phyloP scores from a whole-genome alignment of 2,888 invertebrate genomes.

The Dendrolimus houi region DNA sequence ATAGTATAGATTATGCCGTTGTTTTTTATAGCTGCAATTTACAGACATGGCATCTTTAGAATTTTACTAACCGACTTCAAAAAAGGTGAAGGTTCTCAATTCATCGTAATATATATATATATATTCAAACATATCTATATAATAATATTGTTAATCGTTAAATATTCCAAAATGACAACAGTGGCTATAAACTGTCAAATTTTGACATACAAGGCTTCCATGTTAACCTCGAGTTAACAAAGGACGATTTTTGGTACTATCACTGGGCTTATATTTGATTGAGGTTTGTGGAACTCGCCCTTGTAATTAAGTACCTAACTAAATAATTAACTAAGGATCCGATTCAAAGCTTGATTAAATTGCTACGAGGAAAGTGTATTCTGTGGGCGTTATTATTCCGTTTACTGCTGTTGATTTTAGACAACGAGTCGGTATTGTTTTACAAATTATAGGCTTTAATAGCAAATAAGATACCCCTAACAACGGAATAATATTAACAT shows the following conservation, averaged over 20 bases:
- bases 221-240: not conserved
- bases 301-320: not conserved
- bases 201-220: not conserved
- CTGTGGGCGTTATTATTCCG: constrained; percentile 21
- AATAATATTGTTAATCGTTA: too few species aligned
- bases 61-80: too few species aligned
- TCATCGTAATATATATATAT: too few species aligned
- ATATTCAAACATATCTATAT: too few species aligned
- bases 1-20: too few species aligned
- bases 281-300: not conserved
- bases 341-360: constrained; percentile 27
- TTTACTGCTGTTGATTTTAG: constrained; percentile 22
- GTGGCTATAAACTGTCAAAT: not conserved
- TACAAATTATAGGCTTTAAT: constrained; percentile 36
- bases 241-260: not conserved
- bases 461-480: constrained; percentile 29
- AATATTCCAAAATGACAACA: not conserved
- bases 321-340: constrained; percentile 6
- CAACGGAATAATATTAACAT: constrained; percentile 31
- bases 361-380: constrained; percentile 13
- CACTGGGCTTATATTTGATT: not conserved
- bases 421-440: constrained; percentile 30
- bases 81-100: too few species aligned
- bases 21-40: too few species aligned
- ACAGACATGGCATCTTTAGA: too few species aligned